Evolutionary conservation across 2,113 vertebrate species (phyloP), one percentile per base, ranked within the genome.

Genomic region (Rhinolophus ferrumequinum): DNA sequence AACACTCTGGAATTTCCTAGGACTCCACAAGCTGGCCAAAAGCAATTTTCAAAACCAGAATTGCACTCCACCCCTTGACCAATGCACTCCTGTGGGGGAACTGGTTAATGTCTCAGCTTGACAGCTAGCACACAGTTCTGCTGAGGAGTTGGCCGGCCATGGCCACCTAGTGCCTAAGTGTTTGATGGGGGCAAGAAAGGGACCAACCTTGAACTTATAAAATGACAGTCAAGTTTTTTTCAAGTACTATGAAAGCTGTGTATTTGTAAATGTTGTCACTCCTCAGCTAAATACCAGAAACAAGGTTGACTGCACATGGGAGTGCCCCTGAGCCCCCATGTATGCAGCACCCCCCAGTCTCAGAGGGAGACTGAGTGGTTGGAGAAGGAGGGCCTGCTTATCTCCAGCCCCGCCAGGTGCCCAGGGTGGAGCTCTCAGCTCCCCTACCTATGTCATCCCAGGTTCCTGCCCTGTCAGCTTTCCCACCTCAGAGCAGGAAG

Each of bases 401-500:
- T 67, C 33, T 89, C 69, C 0, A 0, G 9, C 10, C 6, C 54
- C 54, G n/a, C 72, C 21, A 21, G 47, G 54, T 24, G 22, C 18
- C 82, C 0, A 0, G 8, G 18, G 52, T 15, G 62, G 13, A 33
- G 24, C 44, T 90, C 67, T 52, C 44, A 14, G 9, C 79, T 16
- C 35, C 15, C 60, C 77, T 30, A 11, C 19, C 2, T 0, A 3
- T 5, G 22, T 79, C 33, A 7, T 15, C 35, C 69, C 9, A 35
- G 28, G 44, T 54, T 44, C 66, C 50, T 64, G 47, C 56, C 56
- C 81, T n/a, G 24, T 67, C 33, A 8, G 58, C 56, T 38, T 79
- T 67, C 72, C 38, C 26, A 30, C 52, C 90, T 85, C 88, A 10
- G 73, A 95, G 77, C 89, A 75, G 79, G 85, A 95, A 94, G 92